Evolutionary conservation across 64 coral and sea anemone genomes (phyloP).

Genomic region (Acropora tenuis): DNA sequence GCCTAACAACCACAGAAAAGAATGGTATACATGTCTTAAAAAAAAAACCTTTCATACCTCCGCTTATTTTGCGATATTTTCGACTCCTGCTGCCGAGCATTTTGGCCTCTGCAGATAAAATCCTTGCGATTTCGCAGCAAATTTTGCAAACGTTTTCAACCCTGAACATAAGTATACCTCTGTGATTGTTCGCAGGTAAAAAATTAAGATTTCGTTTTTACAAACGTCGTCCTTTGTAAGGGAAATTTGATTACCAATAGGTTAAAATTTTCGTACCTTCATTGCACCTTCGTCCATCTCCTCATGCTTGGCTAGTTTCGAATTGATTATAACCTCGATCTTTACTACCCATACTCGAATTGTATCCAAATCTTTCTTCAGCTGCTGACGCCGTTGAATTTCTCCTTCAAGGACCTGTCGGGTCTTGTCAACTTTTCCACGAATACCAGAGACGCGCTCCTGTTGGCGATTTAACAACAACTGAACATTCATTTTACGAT

Average conservation of each 20-base stretch:
- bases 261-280: slow-evolving; percentile 58
- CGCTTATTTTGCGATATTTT: too few relatives aligned
- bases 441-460: slow-evolving; percentile 1
- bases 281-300: slow-evolving; percentile 81
- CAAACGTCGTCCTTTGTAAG: not conserved
- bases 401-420: slow-evolving; percentile 90
- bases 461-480: not conserved
- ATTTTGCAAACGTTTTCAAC: too few relatives aligned
- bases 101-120: too few relatives aligned
- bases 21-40: too few relatives aligned
- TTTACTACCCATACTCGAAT: slow-evolving; percentile 93
- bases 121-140: too few relatives aligned
- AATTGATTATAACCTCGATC: slow-evolving; percentile 84
- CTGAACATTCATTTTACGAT: not conserved
- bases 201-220: not conserved
- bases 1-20: slow-evolving; percentile 17
- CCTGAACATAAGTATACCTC: too few relatives aligned
- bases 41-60: too few relatives aligned
- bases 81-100: too few relatives aligned
- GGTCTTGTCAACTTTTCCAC: slow-evolving; percentile 22
- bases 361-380: slow-evolving; percentile 90
- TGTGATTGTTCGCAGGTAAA: too few relatives aligned
- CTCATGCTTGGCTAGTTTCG: slow-evolving; percentile 67
- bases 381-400: slow-evolving; percentile 72
- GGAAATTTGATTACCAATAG: not conserved